Evolutionary conservation across 2,888 invertebrate species (phyloP), one percentile per base, ranked within the genome.

Genomic region (Bugula neritina): DNA sequence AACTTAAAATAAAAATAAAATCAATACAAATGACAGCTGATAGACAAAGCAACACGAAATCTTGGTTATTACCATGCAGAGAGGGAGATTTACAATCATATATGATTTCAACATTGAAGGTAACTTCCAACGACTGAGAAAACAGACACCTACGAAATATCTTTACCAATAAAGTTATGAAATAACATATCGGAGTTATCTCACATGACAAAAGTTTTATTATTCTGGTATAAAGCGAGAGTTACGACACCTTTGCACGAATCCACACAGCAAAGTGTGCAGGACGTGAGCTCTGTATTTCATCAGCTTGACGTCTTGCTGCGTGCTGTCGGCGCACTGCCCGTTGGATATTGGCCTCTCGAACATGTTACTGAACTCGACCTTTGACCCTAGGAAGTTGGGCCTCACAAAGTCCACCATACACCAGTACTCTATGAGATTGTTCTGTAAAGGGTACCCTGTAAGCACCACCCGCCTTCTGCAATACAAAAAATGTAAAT

Each of bases 351-450:
- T 99, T 0, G 99, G 99, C 21, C 96, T 87, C 82, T 98, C 98
- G 83, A 99, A 99, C 95, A 97, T 97, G 83, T 97, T 96, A 80
- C 92, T 91, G 84, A 99, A 99, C 84, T 98, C 96, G 0, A 94
- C 93, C 84, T 95, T 94, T 29, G 93, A 93, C 73, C 98, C 99
- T 54, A 99, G 88, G 85, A 94, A 98, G 86, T 95, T 96, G 0
- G 99, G 99, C 29, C 98, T 88, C 0, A 98, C 97, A 85, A 98
- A 99, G 83, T 99, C 97, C 0, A 97, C 96, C 97, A 97, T 97
- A 82, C 97, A 97, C 95, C 95, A 96, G 83, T 96, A 96, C 82
- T 82, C 87, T 78, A 86, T 81, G 25, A 99, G 87, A 84, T 99
- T 99, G 84, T 99, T 99, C 85, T 99, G 99, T 17, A 99, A 87